A percentile compares a stretch with the other conserved stretches of the same genome.
phyloP scores from a whole-genome alignment of 2,113 vertebrate species.

The Brachyhypopomus occidentalis region DNA sequence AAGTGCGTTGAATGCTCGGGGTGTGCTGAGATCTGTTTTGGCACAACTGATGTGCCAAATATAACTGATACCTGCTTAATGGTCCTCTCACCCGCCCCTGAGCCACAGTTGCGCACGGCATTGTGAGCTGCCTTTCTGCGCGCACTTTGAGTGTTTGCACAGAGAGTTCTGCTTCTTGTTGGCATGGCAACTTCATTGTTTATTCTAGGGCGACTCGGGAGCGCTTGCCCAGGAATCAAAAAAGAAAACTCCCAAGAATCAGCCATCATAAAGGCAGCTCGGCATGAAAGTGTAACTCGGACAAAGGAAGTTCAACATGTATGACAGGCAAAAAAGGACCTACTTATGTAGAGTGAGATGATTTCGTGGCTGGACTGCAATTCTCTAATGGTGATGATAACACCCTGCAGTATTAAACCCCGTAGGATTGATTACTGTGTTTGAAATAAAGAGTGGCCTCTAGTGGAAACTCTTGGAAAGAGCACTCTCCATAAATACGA shows the following conservation, averaged over 20 bases:
- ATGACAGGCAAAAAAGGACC: not conserved
- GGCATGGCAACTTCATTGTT: slow-evolving; percentile 70
- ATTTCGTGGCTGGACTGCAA: not conserved
- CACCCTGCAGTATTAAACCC: not conserved
- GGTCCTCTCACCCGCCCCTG: not conserved
- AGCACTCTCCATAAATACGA: no score
- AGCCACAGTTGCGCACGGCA: slow-evolving; percentile 18
- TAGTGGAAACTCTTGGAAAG: slow-evolving; percentile 49
- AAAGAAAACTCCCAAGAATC: slow-evolving; percentile 20
- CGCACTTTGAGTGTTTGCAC: slow-evolving; percentile 65
- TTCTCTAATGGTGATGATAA: no score
- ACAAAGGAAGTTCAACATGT: not conserved
- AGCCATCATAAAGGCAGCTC: not conserved
- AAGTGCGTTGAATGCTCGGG: not conserved
- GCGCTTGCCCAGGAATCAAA: slow-evolving; percentile 1
- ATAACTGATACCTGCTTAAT: slow-evolving; percentile 2
- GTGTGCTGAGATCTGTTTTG: not conserved
- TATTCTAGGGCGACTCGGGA: slow-evolving; percentile 53
- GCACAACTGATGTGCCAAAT: not conserved
- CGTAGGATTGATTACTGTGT: not conserved
- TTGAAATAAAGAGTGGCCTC: slow-evolving; percentile 58
- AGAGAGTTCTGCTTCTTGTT: slow-evolving; percentile 59
- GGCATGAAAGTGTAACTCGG: not conserved
- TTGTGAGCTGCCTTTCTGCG: slow-evolving; percentile 53
- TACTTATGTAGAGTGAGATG: no score